Percentiles rank a stretch among this genome's conserved stretches.
Evolutionary conservation across 2,888 invertebrate genomes (phyloP).

Genomic region (Cyrtodaria siliqua): DNA sequence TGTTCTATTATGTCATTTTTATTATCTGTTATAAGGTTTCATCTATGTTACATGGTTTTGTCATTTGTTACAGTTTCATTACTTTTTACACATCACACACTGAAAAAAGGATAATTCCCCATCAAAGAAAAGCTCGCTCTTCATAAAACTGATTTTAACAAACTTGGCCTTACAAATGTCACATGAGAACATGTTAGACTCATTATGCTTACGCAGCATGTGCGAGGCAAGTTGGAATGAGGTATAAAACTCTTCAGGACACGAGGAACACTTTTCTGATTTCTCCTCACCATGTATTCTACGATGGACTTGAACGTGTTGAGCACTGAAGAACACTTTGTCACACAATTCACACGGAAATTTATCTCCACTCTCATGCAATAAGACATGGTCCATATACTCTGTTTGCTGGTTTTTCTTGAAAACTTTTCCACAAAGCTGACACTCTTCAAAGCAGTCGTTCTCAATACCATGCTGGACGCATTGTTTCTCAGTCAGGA

Average conservation of each 20-base stretch:
- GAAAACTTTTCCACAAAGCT: conserved; percentile 40
- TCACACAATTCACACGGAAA: conserved; percentile 24
- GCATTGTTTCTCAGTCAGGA: conserved; percentile 20
- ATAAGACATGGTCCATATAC: conserved; percentile 22
- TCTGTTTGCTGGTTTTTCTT: conserved; percentile 34
- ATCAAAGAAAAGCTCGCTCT: conserved; percentile 45
- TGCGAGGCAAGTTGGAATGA: conserved; percentile 49
- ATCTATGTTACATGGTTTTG: too few relatives aligned
- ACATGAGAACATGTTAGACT: conserved; percentile 39
- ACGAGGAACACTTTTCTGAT: conserved; percentile 16
- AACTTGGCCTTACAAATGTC: conserved; percentile 54
- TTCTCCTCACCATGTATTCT: conserved; percentile 14
- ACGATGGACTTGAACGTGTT: conserved; percentile 36
- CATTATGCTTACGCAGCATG: conserved; percentile 22
- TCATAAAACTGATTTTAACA: conserved; percentile 52
- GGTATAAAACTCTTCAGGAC: conserved; percentile 32
- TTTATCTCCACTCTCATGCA: conserved; percentile 25
- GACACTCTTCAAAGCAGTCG: conserved; percentile 33
- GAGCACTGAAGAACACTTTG: conserved; percentile 34
- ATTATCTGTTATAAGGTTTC: too few relatives aligned
- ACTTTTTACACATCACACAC: conserved; percentile 50
- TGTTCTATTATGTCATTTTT: too few relatives aligned
- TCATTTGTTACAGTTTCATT: too few relatives aligned
- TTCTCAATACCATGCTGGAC: conserved; percentile 29
- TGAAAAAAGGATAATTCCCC: conserved; percentile 51